Percentiles rank a stretch among this genome's conserved stretches.
phyloP scores from a whole-genome alignment of 1,140 invertebrate species.

The Holcopasites calliopsidis region DNA sequence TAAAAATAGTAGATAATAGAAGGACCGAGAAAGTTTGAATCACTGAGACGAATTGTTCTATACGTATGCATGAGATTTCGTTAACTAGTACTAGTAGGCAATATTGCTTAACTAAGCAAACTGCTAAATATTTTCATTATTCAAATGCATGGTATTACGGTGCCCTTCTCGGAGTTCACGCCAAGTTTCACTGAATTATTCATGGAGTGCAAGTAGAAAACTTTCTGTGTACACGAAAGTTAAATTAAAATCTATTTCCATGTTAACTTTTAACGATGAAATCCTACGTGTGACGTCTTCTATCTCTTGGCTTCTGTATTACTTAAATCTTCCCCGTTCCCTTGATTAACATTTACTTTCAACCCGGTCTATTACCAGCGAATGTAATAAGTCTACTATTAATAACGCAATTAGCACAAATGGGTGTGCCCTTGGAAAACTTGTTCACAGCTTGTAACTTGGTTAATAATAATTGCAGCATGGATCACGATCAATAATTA shows the following conservation, averaged over 20 bases:
- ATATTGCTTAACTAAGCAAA: slow-evolving; percentile 8
- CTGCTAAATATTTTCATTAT: slow-evolving; percentile 41
- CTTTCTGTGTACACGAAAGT: slow-evolving; percentile 36
- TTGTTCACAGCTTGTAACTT: background rate
- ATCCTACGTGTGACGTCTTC: too few relatives aligned
- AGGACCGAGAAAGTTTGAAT: background rate
- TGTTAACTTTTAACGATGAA: slow-evolving; percentile 27
- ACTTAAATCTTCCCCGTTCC: slow-evolving; percentile 4
- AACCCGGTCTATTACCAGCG: background rate
- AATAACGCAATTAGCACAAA: background rate
- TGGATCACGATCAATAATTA: background rate
- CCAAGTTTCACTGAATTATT: slow-evolving; percentile 52
- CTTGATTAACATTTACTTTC: slow-evolving; percentile 21
- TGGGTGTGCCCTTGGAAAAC: background rate
- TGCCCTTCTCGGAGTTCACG: slow-evolving; percentile 22
- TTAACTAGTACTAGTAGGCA: slow-evolving; percentile 32
- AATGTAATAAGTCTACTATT: background rate
- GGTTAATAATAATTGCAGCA: background rate
- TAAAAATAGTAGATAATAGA: too few relatives aligned
- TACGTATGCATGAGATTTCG: slow-evolving; percentile 3
- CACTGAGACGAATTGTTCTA: background rate
- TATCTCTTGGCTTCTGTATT: background rate
- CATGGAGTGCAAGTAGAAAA: slow-evolving; percentile 31
- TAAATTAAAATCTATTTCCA: slow-evolving; percentile 56
- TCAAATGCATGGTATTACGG: slow-evolving; percentile 27